Conservation (phyloP, 2,113 vertebrate genomes). For the Mastomys natalensis region DNA sequence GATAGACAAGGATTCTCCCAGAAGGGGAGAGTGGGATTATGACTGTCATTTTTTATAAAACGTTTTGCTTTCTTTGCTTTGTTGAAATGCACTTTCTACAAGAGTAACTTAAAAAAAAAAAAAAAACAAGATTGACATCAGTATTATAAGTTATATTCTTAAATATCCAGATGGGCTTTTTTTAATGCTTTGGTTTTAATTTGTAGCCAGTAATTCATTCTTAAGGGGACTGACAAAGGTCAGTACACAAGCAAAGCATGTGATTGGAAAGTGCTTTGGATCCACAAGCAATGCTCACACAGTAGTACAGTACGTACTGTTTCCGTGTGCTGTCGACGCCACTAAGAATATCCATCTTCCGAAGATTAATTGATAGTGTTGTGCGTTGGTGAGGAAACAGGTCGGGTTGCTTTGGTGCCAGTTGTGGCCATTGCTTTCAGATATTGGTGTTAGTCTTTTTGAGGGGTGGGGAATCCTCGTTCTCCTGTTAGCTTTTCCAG, state of each 20-base stretch:
- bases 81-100: constrained; percentile 41
- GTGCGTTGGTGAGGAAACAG: constrained; percentile 15
- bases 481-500: constrained; percentile 58
- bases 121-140: background rate
- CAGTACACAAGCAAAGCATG: constrained; percentile 41
- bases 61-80: constrained; percentile 9
- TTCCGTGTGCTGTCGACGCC: constrained; percentile 24
- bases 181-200: constrained; percentile 38
- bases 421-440: background rate
- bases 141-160: background rate
- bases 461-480: constrained; percentile 15
- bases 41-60: constrained; percentile 21
- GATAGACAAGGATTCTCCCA: background rate
- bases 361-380: constrained; percentile 38
- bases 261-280: constrained; percentile 56
- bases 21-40: background rate
- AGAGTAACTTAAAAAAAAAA: constrained; percentile 32
- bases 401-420: background rate
- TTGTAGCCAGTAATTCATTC: constrained; percentile 62
- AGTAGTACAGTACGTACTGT: background rate
- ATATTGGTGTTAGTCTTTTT: constrained; percentile 49
- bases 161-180: background rate
- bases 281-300: constrained; percentile 37
- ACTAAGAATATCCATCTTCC: constrained; percentile 42
- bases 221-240: constrained; percentile 49